phyloP scores from a whole-genome alignment of 2,888 invertebrate genomes.

The Pasiphila rectangulata region DNA sequence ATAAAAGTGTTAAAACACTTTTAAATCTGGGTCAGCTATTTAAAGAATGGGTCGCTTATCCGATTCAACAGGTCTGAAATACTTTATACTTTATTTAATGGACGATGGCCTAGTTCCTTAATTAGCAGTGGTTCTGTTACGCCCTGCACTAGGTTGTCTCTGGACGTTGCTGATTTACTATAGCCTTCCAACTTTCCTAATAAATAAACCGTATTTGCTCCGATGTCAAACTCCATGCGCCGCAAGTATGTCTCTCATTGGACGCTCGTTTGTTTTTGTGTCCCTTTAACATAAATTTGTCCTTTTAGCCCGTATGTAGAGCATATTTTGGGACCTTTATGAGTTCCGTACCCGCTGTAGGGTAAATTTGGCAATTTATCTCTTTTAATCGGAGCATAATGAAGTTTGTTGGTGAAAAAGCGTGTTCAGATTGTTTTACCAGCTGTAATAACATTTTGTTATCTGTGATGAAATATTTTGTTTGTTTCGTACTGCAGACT shows the following conservation, averaged over 20 bases:
- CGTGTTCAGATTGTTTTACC: constrained; percentile 30
- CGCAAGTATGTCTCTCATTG: constrained; percentile 62
- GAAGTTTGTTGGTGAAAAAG: constrained; percentile 49
- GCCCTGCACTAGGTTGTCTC: constrained; percentile 43
- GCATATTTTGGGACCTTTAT: constrained; percentile 67
- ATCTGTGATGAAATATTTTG: constrained; percentile 16
- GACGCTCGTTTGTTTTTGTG: constrained; percentile 61
- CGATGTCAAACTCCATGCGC: constrained; percentile 70
- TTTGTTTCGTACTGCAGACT: not conserved
- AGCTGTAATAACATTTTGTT: constrained; percentile 23
- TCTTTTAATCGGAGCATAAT: constrained; percentile 68
- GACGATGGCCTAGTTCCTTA: no score
- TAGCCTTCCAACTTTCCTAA: constrained; percentile 71
- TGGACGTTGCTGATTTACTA: constrained; percentile 71
- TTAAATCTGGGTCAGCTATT: no score
- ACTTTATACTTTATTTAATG: no score
- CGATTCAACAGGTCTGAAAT: no score
- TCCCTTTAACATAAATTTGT: constrained; percentile 66
- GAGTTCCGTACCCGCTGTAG: constrained; percentile 66
- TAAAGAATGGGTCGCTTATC: no score
- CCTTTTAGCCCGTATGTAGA: constrained; percentile 56
- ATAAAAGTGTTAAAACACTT: no score
- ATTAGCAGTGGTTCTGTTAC: constrained; percentile 7
- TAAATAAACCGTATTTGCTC: constrained; percentile 76
- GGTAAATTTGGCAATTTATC: constrained; percentile 67